phyloP scores from a whole-genome alignment of 2,888 invertebrate genomes.

The Hypomecis atomaria region DNA sequence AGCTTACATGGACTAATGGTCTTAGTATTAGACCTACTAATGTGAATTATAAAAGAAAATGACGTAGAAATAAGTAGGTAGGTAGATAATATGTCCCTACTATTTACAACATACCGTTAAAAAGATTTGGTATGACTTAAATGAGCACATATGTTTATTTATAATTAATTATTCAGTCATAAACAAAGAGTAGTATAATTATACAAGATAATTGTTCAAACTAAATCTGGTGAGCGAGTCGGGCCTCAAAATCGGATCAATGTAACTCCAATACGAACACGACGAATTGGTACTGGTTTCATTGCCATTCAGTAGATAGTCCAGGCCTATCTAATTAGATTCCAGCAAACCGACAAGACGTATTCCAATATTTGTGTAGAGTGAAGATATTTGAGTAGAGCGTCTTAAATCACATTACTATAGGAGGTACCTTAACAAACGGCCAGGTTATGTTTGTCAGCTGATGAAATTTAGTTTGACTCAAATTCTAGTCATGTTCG shows the following conservation, averaged over 20 bases:
- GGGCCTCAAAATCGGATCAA: conserved; percentile 11
- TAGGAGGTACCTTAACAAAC: conserved; percentile 64
- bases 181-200: too few relatives aligned
- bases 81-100: too few relatives aligned
- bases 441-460: conserved; percentile 70
- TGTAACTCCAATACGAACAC: conserved; percentile 38
- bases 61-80: too few relatives aligned
- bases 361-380: conserved; percentile 77
- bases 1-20: too few relatives aligned
- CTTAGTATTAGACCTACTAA: too few relatives aligned
- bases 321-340: conserved; percentile 72
- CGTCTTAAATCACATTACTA: conserved; percentile 80
- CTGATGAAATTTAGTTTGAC: conserved; percentile 77
- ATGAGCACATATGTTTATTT: too few relatives aligned
- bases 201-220: too few relatives aligned
- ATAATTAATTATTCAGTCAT: too few relatives aligned
- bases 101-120: too few relatives aligned
- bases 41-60: too few relatives aligned
- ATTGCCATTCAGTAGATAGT: conserved; percentile 69
- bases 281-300: conserved; percentile 47
- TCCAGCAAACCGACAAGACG: conserved; percentile 66
- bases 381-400: conserved; percentile 71
- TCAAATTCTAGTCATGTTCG: conserved; percentile 77
- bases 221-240: conserved; percentile 14
- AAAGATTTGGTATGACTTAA: too few relatives aligned